These are phyloP conservation scores for Ptiloglossa arizonensis DNA, from an alignment of 1,140 invertebrate genomes.

Conservation along the genomic window DNA sequence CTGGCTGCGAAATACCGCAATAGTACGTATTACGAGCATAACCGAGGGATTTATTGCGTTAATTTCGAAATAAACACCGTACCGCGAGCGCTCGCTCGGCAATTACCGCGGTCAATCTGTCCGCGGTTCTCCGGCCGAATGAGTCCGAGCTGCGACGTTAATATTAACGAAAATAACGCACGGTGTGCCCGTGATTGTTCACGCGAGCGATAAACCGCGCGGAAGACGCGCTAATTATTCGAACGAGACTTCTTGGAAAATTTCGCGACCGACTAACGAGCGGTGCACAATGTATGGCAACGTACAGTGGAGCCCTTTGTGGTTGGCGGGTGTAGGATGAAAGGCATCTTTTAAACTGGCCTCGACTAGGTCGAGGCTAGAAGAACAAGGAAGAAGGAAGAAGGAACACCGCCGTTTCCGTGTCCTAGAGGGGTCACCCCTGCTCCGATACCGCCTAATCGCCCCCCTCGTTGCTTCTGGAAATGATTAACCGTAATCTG, in stretches of 20 bases:
- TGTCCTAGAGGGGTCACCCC: slow-evolving; percentile 10
- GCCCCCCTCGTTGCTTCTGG: neutral
- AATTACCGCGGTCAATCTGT: slow-evolving; percentile 12
- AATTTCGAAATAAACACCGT: slow-evolving; percentile 30
- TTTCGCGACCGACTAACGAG: slow-evolving; percentile 22
- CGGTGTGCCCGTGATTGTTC: slow-evolving; percentile 7
- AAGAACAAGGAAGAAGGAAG: slow-evolving; percentile 28
- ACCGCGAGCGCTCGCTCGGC: neutral
- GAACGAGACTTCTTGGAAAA: slow-evolving; percentile 25
- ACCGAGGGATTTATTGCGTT: slow-evolving; percentile 22
- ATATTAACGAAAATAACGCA: slow-evolving; percentile 18
- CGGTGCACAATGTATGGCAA: slow-evolving; percentile 25
- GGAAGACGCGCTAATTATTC: slow-evolving; percentile 21
- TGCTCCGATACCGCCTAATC: slow-evolving; percentile 24
- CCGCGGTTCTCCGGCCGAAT: neutral
- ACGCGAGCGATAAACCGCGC: slow-evolving; percentile 14
- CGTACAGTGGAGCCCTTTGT: slow-evolving; percentile 35
- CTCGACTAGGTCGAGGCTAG: slow-evolving; percentile 23
- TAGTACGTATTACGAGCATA: neutral
- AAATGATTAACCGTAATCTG: slow-evolving; percentile 52
- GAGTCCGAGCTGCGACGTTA: neutral
- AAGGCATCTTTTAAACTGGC: slow-evolving; percentile 61
- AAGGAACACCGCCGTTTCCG: slow-evolving; percentile 60
- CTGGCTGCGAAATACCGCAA: neutral
- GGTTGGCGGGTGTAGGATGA: slow-evolving; percentile 31